Percentiles rank a stretch among this genome's conserved stretches.
Evolutionary conservation across 2,113 vertebrate species (phyloP).

Genomic region (Corvus hawaiiensis): DNA sequence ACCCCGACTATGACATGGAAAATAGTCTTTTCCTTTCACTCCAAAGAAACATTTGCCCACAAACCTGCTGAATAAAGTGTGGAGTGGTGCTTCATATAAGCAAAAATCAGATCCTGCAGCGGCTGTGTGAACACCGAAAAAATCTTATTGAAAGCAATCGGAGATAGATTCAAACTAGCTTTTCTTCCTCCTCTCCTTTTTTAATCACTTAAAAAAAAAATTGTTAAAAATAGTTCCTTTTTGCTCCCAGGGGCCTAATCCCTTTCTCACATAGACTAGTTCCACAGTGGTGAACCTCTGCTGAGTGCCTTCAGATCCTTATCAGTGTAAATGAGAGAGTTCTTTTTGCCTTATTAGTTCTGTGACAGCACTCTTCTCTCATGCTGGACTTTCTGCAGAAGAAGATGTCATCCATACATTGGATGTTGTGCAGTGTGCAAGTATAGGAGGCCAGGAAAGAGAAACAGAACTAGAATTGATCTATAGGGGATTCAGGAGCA

Average conservation of each 20-base stretch:
- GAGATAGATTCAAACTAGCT: not conserved
- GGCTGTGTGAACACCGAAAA: not conserved
- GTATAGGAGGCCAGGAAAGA: not conserved
- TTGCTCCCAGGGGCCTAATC: not conserved
- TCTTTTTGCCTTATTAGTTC: not conserved
- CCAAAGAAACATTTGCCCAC: not conserved
- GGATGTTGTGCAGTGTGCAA: not conserved
- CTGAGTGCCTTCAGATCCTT: not conserved
- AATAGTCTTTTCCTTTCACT: not conserved
- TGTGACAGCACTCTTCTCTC: not conserved
- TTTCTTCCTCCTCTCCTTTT: not conserved
- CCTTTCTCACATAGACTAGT: not conserved
- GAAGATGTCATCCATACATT: not conserved
- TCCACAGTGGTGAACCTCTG: not conserved
- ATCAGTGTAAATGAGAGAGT: not conserved
- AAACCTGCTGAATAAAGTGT: not conserved
- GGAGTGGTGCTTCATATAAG: not conserved
- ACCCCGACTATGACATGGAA: not conserved
- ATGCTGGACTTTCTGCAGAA: not conserved
- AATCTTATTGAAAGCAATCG: not conserved
- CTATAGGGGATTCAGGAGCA: not conserved
- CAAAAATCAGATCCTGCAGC: not conserved
- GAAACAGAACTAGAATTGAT: not conserved
- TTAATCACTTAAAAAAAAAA: not conserved
- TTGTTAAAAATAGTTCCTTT: not conserved